Evolutionary conservation across 1,140 invertebrate species (phyloP).

Genomic region (Pristionchus pacificus): DNA sequence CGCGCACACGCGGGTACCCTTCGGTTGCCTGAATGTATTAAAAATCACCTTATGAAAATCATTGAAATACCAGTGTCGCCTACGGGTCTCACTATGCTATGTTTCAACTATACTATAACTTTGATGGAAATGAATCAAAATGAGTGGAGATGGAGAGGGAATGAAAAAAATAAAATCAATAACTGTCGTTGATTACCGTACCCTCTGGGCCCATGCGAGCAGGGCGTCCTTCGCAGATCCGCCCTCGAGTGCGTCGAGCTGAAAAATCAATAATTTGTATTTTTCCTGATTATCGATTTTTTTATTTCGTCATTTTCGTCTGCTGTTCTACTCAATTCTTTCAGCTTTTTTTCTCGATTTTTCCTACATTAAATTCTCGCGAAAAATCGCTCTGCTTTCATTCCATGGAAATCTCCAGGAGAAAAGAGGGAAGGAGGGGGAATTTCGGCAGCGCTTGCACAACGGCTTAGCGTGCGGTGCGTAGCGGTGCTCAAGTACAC

Average conservation of each 20-base stretch:
- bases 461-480: background rate
- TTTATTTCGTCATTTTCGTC: background rate
- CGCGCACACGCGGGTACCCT: constrained; percentile 90
- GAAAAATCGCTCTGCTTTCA: background rate
- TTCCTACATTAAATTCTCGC: too few species aligned
- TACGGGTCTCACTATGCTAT: too few species aligned
- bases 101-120: constrained; percentile 11
- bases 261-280: constrained; percentile 57
- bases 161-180: background rate
- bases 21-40: constrained; percentile 65
- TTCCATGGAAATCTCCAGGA: background rate
- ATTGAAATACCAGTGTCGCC: too few species aligned
- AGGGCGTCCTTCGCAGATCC: constrained; percentile 89
- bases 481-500: background rate
- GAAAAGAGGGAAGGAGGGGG: too few species aligned
- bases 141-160: too few species aligned
- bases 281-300: constrained; percentile 1
- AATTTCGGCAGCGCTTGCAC: background rate
- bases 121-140: constrained; percentile 3
- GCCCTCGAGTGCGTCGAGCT: constrained; percentile 79
- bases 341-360: background rate
- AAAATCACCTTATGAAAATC: too few species aligned
- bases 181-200: background rate
- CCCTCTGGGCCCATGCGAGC: constrained; percentile 83
- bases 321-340: background rate